These are phyloP conservation scores for Rhopalosiphum maidis DNA, from an alignment of 1,140 invertebrate species.

Conservation along the genomic window DNA sequence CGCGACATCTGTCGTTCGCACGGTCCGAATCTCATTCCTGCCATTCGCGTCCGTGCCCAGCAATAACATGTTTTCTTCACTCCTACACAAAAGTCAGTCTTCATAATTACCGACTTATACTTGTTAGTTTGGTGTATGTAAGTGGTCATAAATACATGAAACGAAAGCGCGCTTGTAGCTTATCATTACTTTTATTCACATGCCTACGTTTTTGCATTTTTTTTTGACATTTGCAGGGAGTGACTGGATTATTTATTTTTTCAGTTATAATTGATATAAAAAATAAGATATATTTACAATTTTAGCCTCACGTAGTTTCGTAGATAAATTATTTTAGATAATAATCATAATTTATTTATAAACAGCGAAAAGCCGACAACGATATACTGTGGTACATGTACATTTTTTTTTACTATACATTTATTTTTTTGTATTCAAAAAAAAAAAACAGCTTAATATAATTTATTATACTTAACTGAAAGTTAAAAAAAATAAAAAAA, in stretches of 20 bases:
- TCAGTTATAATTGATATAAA: background rate
- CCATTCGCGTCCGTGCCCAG: background rate
- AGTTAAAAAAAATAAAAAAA: background rate
- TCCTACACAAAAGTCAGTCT: background rate
- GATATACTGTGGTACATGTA: background rate
- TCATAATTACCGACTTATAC: background rate
- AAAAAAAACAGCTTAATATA: background rate
- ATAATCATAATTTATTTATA: background rate
- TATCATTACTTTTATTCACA: no score
- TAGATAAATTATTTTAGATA: background rate
- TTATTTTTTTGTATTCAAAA: background rate
- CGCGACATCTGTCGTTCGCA: background rate
- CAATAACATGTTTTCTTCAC: background rate
- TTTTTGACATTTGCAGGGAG: no score
- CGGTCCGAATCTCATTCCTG: background rate
- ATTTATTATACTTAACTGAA: background rate
- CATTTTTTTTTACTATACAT: background rate
- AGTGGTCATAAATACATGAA: background rate
- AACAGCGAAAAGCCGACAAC: background rate
- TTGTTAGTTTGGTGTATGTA: background rate
- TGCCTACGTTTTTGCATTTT: no score
- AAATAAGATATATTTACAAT: background rate
- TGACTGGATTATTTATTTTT: background rate
- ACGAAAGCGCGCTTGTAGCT: background rate
- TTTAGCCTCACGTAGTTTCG: background rate